Percentiles rank a stretch among this genome's conserved stretches.
Conservation (phyloP, 2,888 invertebrate genomes). For the Sisyra terminalis region DNA sequence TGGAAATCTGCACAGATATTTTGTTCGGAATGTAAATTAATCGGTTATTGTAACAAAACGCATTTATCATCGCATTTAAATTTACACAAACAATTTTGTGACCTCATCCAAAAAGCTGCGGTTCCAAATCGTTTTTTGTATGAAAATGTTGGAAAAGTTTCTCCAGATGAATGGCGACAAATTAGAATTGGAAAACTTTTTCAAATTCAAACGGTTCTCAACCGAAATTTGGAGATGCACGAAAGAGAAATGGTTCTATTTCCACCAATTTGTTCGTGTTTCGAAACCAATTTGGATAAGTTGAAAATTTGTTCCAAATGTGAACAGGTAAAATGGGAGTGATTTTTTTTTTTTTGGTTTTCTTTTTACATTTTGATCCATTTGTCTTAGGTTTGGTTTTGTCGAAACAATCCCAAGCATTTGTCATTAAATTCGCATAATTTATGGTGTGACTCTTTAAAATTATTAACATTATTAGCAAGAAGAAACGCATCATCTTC, state of each 20-base stretch:
- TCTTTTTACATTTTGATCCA: neutral
- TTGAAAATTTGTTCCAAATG: neutral
- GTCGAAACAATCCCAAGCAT: neutral
- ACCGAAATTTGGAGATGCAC: neutral
- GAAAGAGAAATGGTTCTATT: neutral
- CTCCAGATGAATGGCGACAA: neutral
- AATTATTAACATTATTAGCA: neutral
- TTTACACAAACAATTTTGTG: too few species aligned
- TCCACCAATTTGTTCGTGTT: slow-evolving; percentile 1
- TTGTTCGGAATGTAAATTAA: too few species aligned
- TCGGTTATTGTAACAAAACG: too few species aligned
- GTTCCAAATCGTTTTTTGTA: neutral
- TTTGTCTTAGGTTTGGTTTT: neutral
- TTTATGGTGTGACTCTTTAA: neutral
- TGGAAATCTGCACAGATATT: too few species aligned
- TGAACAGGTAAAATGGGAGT: neutral
- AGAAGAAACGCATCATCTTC: neutral
- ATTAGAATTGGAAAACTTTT: neutral
- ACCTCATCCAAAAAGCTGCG: neutral
- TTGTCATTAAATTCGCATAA: neutral
- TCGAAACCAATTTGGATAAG: neutral
- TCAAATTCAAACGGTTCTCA: neutral
- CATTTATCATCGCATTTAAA: too few species aligned
- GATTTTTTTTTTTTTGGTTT: neutral
- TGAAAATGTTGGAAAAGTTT: neutral